These are phyloP conservation scores for Eremophila alpestris DNA, from an alignment of 2,797 vertebrate genomes.

Conservation along the genomic window DNA sequence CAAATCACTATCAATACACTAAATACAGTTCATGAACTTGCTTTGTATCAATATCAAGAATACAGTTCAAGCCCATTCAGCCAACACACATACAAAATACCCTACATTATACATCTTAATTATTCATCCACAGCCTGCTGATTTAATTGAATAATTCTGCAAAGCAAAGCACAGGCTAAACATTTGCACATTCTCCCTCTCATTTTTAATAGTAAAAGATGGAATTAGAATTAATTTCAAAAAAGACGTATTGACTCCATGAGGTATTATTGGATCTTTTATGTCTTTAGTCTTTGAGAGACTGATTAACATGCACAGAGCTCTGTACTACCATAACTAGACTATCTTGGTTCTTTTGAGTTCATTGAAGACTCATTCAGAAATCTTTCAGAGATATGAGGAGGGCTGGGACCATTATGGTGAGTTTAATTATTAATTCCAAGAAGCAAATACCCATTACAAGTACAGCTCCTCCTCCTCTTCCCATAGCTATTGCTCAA, in stretches of 20 bases:
- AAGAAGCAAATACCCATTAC: background rate
- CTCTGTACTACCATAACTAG: background rate
- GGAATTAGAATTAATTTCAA: background rate
- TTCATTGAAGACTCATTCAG: background rate
- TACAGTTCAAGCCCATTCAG: background rate
- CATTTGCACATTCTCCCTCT: background rate
- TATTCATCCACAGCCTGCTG: background rate
- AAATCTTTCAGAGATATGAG: background rate
- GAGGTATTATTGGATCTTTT: background rate
- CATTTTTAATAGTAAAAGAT: background rate
- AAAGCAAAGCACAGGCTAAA: background rate
- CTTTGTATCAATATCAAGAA: background rate
- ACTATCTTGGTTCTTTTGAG: background rate
- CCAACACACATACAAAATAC: background rate
- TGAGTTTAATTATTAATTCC: constrained; percentile 13
- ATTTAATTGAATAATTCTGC: background rate
- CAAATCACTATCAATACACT: background rate
- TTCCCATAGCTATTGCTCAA: background rate
- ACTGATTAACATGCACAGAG: background rate
- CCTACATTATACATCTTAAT: background rate
- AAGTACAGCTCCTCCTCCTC: background rate
- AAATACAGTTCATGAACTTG: background rate
- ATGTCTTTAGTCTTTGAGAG: background rate
- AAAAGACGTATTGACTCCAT: background rate
- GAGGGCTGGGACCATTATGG: background rate